Percentiles rank a stretch among this genome's conserved stretches.
Conservation (phyloP, 2,113 vertebrate genomes). For the Crotalus tigris region DNA sequence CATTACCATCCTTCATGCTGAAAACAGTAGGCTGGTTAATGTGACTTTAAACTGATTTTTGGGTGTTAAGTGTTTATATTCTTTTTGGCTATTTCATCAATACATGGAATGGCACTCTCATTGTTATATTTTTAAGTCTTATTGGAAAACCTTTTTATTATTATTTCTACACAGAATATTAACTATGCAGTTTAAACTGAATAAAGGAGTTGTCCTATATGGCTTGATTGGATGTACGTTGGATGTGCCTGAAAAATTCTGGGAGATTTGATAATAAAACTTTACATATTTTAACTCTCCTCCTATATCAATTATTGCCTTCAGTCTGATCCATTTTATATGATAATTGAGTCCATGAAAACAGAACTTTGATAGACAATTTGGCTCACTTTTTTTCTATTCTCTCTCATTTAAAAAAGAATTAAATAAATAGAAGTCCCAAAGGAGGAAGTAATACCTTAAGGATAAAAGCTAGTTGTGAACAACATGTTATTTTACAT, state of each 20-base stretch:
- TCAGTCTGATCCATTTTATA: slow-evolving; percentile 1
- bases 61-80: neutral
- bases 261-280: slow-evolving; percentile 6
- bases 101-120: neutral
- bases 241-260: slow-evolving; percentile 3
- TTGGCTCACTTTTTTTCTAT: neutral
- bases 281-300: slow-evolving; percentile 5
- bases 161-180: neutral
- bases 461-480: slow-evolving; percentile 1
- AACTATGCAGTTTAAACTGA: slow-evolving; percentile 1
- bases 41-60: neutral
- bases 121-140: neutral
- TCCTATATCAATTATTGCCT: slow-evolving; percentile 2
- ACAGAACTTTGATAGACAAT: slow-evolving; percentile 13
- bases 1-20: neutral
- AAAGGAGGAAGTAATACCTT: neutral
- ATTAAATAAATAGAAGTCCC: neutral
- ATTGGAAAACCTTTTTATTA: neutral
- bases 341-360: slow-evolving; percentile 6
- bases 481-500: slow-evolving; percentile 38
- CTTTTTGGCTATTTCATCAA: neutral
- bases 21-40: neutral
- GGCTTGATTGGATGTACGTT: neutral
- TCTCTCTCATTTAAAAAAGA: slow-evolving; percentile 7
- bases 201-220: slow-evolving; percentile 11